phyloP scores from a whole-genome alignment of 2,888 invertebrate genomes.

The Lordiphosa andalusiaca region DNA sequence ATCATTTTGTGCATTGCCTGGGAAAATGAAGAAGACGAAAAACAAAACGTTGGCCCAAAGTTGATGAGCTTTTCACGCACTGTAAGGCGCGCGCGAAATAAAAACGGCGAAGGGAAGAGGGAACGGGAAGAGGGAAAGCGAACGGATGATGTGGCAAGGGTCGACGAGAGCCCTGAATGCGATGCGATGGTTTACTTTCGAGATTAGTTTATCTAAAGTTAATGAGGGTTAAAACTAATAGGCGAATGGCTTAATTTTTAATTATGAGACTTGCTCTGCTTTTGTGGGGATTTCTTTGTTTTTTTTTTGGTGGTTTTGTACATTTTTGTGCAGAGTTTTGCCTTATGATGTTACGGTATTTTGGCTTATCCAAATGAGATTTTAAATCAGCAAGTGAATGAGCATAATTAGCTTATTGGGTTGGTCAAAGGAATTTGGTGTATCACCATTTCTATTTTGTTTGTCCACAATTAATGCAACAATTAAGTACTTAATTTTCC shows the following conservation, averaged over 20 bases:
- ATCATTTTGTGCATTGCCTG: slow-evolving; percentile 59
- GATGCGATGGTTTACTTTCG: slow-evolving; percentile 70
- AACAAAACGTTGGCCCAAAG: slow-evolving; percentile 33
- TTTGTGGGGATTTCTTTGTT: slow-evolving; percentile 30
- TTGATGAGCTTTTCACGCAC: slow-evolving; percentile 75
- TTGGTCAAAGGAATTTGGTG: too few relatives aligned
- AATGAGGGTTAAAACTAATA: slow-evolving; percentile 76
- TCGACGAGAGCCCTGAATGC: slow-evolving; percentile 57
- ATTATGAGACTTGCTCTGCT: slow-evolving; percentile 68
- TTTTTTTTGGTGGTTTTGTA: slow-evolving; percentile 31
- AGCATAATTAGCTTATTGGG: slow-evolving; percentile 5
- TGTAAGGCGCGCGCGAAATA: slow-evolving; percentile 58
- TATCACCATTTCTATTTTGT: too few relatives aligned
- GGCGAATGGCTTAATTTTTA: slow-evolving; percentile 76
- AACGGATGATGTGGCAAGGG: slow-evolving; percentile 41
- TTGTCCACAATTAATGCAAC: too few relatives aligned
- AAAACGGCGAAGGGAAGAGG: too few relatives aligned
- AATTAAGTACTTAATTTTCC: too few relatives aligned
- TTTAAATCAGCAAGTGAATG: slow-evolving; percentile 31
- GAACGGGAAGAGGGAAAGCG: neutral
- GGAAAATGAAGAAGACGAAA: slow-evolving; percentile 7
- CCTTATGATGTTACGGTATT: slow-evolving; percentile 52
- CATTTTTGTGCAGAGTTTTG: slow-evolving; percentile 39
- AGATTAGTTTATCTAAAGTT: slow-evolving; percentile 76
- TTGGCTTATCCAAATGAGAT: slow-evolving; percentile 45